These are phyloP conservation scores for Leuctra nigra DNA, from an alignment of 2,888 invertebrate genomes.

Conservation along the genomic window DNA sequence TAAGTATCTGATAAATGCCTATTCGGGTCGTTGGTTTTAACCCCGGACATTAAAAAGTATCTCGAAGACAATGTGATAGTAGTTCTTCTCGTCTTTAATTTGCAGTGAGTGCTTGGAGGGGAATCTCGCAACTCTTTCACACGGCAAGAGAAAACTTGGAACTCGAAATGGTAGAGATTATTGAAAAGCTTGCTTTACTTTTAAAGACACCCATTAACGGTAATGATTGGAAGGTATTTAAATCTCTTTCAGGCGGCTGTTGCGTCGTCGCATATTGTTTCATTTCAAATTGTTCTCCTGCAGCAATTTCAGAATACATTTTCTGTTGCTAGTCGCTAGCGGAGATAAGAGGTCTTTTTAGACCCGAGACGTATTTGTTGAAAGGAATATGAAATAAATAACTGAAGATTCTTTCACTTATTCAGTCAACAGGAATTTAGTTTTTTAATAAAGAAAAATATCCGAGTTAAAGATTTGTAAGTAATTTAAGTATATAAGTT, in stretches of 20 bases:
- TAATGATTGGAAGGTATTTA: constrained; percentile 12
- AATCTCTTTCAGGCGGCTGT: constrained; percentile 5
- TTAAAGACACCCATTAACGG: constrained; percentile 5
- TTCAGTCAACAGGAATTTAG: too few relatives aligned
- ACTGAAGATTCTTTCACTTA: too few relatives aligned
- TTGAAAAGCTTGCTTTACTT: constrained; percentile 8
- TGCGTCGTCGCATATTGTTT: constrained; percentile 4
- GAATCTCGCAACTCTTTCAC: not conserved
- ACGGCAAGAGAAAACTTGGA: too few relatives aligned
- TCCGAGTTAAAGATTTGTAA: too few relatives aligned
- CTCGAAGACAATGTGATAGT: constrained; percentile 15
- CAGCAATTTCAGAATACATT: not conserved
- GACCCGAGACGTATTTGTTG: too few relatives aligned
- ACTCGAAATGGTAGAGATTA: constrained; percentile 11
- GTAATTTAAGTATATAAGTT: too few relatives aligned
- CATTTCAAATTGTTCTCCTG: constrained; percentile 2
- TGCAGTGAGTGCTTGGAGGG: constrained; percentile 10
- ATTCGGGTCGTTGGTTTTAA: constrained; percentile 6
- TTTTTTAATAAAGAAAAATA: too few relatives aligned
- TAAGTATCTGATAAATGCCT: constrained; percentile 26
- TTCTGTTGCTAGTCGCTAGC: not conserved
- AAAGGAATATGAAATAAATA: too few relatives aligned
- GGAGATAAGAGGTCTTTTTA: not conserved
- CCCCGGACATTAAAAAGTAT: constrained; percentile 14
- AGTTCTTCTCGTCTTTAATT: constrained; percentile 13